phyloP scores from a whole-genome alignment of 1,140 invertebrate genomes.

The Drosophila parvula region DNA sequence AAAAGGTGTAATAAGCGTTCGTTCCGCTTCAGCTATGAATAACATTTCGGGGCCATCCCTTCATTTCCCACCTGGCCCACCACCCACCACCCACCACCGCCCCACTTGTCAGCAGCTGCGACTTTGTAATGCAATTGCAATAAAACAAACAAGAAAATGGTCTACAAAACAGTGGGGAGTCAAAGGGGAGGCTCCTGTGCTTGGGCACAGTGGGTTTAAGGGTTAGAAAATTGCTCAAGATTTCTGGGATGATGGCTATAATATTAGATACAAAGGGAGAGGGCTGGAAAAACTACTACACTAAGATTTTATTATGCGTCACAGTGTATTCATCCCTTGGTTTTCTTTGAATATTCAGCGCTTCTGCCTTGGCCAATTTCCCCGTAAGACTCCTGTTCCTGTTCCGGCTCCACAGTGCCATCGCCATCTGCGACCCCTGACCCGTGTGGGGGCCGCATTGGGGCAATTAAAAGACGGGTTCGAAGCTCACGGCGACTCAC shows the following conservation, averaged over 20 bases:
- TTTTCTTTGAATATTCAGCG: not conserved
- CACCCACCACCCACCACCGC: not conserved
- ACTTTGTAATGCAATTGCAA: conserved; percentile 68
- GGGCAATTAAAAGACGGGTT: conserved; percentile 65
- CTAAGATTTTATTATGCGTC: not conserved
- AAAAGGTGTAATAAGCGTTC: conserved; percentile 73
- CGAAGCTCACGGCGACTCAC: conserved; percentile 56
- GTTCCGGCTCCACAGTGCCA: conserved; percentile 17
- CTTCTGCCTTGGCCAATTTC: not conserved
- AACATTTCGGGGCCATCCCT: conserved; percentile 40
- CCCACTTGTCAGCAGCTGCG: conserved; percentile 52
- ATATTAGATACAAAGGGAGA: not conserved
- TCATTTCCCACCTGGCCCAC: not conserved
- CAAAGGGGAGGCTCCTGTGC: not conserved
- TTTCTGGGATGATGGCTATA: too few relatives aligned
- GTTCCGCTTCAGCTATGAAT: conserved; percentile 64
- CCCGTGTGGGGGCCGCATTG: not conserved
- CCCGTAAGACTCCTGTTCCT: not conserved
- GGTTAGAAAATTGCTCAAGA: not conserved
- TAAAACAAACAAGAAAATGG: conserved; percentile 61
- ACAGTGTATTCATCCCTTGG: not conserved
- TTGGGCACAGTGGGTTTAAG: not conserved
- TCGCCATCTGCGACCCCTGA: not conserved
- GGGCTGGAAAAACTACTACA: not conserved
- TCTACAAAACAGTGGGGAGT: not conserved